Base-by-base conservation (phyloP, 1,140 invertebrate species). In the Cecropterus lyciades region DNA sequence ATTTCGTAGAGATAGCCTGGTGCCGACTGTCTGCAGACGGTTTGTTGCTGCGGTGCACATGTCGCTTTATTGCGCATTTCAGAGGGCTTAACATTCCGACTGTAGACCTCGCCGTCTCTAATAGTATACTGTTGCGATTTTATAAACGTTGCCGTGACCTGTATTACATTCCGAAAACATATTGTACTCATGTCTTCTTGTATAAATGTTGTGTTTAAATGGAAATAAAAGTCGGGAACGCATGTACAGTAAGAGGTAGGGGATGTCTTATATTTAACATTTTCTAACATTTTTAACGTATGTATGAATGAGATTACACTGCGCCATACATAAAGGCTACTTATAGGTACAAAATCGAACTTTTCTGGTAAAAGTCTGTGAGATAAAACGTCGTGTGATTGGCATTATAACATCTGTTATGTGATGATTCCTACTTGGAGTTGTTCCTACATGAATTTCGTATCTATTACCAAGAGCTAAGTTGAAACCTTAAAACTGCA, bases 111-210 rank as follows among this genome's bases (percentile, higher is more conserved):
- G 69, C 70, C 70, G 74, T 68, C 67, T 80, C 74, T 86, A 82
- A 87, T 85, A 77, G 74, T 75, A 71, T 67, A 70, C 76, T 80
- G 76, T 82, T 85, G 86, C 75, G 83, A 84, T 89, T 85, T 86
- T 89, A 82, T 85, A 86, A 85, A 82, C 77, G 80, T 77, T 82
- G 77, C 79, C 72, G 71, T 75, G 75, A 80, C 80, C 77, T 82
- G 75, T 83, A 84, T 84, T 83, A 83, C 79, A 87, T 85, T 87
- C 83, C 79, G 53, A 56, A 55, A 75, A 74, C 72, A 70, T 80
- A 73, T 77, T 79, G 65, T 64, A 69, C 40, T 43, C 24, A 59
- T 70, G 55, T 67, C 27, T 64, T 68, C 55, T 73, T 42, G 33
- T 53, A 67, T 65, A 64, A 69, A 65, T 56, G 59, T 68, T 62